phyloP scores from a whole-genome alignment of 1,140 invertebrate genomes.

The Thaumetopoea pityocampa region DNA sequence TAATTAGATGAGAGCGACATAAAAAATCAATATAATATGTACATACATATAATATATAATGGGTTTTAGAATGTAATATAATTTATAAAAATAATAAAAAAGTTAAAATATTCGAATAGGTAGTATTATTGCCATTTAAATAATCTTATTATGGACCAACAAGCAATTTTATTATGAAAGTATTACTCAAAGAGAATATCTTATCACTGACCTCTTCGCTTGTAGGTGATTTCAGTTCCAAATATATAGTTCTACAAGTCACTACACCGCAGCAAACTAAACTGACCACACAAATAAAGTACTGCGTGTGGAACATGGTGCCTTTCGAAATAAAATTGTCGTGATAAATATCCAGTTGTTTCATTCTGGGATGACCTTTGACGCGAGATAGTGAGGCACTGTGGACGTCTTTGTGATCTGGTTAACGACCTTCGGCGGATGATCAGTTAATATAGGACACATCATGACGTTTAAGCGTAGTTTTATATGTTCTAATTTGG shows the following conservation, averaged over 20 bases:
- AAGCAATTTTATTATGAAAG: no score
- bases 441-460: no score
- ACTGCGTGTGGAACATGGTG: slow-evolving; percentile 23
- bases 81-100: no score
- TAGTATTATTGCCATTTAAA: no score
- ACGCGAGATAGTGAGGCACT: slow-evolving; percentile 35
- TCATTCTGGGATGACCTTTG: slow-evolving; percentile 39
- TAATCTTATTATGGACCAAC: no score
- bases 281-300: slow-evolving; percentile 11
- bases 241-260: slow-evolving; percentile 39
- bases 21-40: no score
- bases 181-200: not conserved
- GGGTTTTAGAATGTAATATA: no score
- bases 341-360: slow-evolving; percentile 5
- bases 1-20: no score
- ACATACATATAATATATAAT: no score
- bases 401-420: slow-evolving; percentile 17
- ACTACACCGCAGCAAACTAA: slow-evolving; percentile 18
- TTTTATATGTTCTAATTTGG: no score
- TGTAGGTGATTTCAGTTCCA: slow-evolving; percentile 38
- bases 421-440: slow-evolving; percentile 33
- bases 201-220: slow-evolving; percentile 47
- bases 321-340: slow-evolving; percentile 5
- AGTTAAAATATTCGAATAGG: no score
- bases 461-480: no score